These are phyloP conservation scores for Hippasteria phrygiana DNA, from an alignment of 53 echinoderm and acorn worm species.

Conservation along the genomic window DNA sequence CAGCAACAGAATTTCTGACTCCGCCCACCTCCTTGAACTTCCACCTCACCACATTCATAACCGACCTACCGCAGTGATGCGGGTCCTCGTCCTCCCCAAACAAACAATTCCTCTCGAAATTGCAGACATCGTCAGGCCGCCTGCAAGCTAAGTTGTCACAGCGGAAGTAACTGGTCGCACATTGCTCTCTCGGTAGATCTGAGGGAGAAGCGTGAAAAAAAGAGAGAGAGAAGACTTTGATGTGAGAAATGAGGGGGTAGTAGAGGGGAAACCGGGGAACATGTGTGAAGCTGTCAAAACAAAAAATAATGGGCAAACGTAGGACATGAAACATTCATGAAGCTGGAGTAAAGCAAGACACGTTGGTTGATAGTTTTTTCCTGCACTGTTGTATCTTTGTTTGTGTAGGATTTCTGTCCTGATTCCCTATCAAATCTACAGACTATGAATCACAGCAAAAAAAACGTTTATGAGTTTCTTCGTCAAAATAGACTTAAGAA, in stretches of 20 bases:
- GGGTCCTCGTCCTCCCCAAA: slow-evolving; percentile 81
- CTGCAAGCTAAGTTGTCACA: slow-evolving; percentile 79
- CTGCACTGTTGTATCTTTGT: no score
- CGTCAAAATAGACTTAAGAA: no score
- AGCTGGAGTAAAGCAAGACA: not conserved
- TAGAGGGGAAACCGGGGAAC: not conserved
- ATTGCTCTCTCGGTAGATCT: slow-evolving; percentile 34
- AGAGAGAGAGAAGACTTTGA: not conserved
- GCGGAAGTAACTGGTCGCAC: slow-evolving; percentile 60
- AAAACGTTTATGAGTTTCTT: no score
- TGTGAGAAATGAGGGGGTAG: not conserved
- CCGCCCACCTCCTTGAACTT: not conserved
- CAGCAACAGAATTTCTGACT: no score
- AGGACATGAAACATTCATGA: no score
- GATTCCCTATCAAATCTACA: no score
- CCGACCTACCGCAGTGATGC: slow-evolving; percentile 54
- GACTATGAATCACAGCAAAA: no score
- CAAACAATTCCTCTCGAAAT: slow-evolving; percentile 77
- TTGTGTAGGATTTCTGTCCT: no score
- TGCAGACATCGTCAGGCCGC: slow-evolving; percentile 67
- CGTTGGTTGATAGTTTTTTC: no score
- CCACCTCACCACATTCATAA: not conserved
- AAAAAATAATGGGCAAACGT: not conserved
- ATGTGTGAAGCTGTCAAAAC: not conserved
- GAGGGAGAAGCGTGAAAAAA: not conserved